Evolutionary conservation across 2,797 vertebrate genomes (phyloP), one percentile per base, ranked within the genome.

Genomic region (Labeo calbasu): DNA sequence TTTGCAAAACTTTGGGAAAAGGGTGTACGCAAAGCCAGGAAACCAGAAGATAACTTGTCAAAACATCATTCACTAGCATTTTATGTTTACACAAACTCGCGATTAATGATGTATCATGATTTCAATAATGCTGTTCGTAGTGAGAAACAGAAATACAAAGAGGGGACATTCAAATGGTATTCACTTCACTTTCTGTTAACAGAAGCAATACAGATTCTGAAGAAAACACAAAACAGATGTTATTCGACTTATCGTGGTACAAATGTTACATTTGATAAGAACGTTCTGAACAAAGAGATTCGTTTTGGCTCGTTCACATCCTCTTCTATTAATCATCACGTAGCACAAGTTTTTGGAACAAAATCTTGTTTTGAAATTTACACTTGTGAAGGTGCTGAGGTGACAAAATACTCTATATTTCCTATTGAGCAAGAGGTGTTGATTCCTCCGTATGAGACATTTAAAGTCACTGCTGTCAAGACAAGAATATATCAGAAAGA

Each of bases 401-500:
- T 69, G 66, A 46, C 21, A 12, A 69, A 69, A 46, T 69, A 43
- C 11, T 69, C 66, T 21, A n/a, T 43, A 19, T 46, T n/a, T 69
- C 66, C 71, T 19, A 2, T 5, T 2, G 15, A 19, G 15, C 11
- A 51, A 51, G 71, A 73, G 10, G 71, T 73, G 15, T 25, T 53
- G 15, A 51, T 73, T 32, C 71, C 71, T 21, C 71, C 71, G 11
- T 73, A 73, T 51, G 66, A 69, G 66, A 69, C 2, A 5, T 69
- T 69, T 69, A 69, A 0, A 0, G 66, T 69, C 36, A 43, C 11
- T 69, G 66, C 2, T 68, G 32, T 68, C 15, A 36, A 36, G 32
- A 5, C 1, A 32, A 36, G 32, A 5, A 36, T 32, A 36, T 36
- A 36, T 32, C 32, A 36, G 32, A 36, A 36, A 36, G 19, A 7